Percentiles rank a stretch among this genome's conserved stretches.
These are phyloP conservation scores for Ataeniobius toweri DNA, from an alignment of 2,797 vertebrate species.

Conservation along the genomic window DNA sequence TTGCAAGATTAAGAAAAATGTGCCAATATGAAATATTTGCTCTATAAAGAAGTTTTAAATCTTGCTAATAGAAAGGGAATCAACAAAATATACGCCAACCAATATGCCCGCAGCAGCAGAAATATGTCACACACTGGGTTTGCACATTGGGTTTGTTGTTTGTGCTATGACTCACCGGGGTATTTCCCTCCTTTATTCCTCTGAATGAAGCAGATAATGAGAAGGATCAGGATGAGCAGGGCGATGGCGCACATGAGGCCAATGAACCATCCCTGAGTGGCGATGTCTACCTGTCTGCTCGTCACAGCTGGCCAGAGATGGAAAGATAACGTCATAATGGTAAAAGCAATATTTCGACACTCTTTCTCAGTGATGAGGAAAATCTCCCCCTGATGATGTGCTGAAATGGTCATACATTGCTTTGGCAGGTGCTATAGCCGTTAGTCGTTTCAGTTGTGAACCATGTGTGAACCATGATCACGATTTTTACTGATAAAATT, in stretches of 20 bases:
- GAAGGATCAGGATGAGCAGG: slow-evolving; percentile 94
- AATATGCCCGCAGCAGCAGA: neutral
- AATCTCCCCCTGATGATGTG: neutral
- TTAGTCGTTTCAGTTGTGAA: slow-evolving; percentile 10
- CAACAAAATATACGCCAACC: no score
- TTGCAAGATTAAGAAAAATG: neutral
- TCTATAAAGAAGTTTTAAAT: neutral
- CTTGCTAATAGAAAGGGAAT: neutral
- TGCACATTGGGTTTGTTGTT: neutral
- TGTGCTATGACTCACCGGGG: slow-evolving; percentile 83
- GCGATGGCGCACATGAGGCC: slow-evolving; percentile 98
- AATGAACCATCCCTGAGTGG: slow-evolving; percentile 99
- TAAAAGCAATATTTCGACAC: neutral
- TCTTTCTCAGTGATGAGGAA: neutral
- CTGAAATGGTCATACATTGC: neutral
- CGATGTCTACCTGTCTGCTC: slow-evolving; percentile 96
- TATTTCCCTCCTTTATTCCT: slow-evolving; percentile 99
- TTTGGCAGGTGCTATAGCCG: slow-evolving; percentile 12
- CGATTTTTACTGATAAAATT: slow-evolving; percentile 29
- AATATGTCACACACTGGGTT: neutral
- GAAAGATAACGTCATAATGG: slow-evolving; percentile 29
- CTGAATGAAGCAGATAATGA: slow-evolving; percentile 98
- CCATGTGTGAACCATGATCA: slow-evolving; percentile 29
- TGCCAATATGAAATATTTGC: neutral
- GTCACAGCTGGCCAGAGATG: slow-evolving; percentile 85